phyloP scores from a whole-genome alignment of 2,113 vertebrate species.

The Saccopteryx bilineata region DNA sequence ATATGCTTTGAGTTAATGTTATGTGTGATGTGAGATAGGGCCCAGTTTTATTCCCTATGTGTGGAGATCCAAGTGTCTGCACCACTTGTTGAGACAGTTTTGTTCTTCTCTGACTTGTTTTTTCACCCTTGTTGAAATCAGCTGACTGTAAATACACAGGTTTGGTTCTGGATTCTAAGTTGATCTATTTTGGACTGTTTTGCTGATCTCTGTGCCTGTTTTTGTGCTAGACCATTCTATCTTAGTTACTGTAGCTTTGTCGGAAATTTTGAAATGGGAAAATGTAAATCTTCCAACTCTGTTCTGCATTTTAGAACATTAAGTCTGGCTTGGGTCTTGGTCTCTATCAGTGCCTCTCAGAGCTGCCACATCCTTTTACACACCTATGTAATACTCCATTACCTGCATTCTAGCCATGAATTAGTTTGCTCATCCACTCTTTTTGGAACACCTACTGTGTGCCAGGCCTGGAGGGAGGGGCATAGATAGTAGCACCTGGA shows the following conservation, averaged over 20 bases:
- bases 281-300: neutral
- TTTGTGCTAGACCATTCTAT: accelerated
- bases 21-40: neutral
- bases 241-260: neutral
- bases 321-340: neutral
- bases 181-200: neutral
- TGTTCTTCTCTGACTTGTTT: neutral
- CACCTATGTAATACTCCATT: accelerated
- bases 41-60: accelerated
- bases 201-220: accelerated
- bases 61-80: accelerated
- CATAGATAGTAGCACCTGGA: neutral
- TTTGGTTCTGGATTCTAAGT: too few relatives aligned
- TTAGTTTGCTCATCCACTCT: neutral
- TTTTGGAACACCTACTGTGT: neutral
- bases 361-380: too few relatives aligned
- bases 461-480: neutral
- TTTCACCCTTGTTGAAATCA: neutral
- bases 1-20: neutral
- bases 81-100: neutral
- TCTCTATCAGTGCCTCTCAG: accelerated
- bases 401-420: neutral
- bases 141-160: too few relatives aligned
- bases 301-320: neutral
- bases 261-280: neutral